Evolutionary conservation across 2,888 invertebrate genomes (phyloP).

Genomic region (Barypeithes pellucidus): DNA sequence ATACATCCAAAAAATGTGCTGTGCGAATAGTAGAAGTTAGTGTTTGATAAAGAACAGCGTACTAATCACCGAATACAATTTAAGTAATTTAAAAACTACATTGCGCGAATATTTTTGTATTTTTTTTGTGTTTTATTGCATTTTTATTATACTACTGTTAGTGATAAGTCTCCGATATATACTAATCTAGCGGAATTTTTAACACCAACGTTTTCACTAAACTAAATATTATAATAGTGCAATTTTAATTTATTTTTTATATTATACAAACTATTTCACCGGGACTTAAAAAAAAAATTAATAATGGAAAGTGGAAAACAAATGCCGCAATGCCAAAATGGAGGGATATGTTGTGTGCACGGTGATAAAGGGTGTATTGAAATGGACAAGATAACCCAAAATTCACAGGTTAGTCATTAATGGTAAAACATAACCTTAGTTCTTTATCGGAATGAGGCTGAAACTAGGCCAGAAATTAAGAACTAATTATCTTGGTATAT

Average conservation of each 20-base stretch:
- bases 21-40: background rate
- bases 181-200: too few species aligned
- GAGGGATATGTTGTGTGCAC: background rate
- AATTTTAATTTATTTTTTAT: conserved; percentile 4
- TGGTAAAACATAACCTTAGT: too few species aligned
- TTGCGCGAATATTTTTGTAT: background rate
- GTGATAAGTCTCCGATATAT: background rate
- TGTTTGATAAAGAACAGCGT: background rate
- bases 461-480: too few species aligned
- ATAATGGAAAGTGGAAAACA: conserved; percentile 18
- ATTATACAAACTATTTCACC: background rate
- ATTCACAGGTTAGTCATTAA: background rate
- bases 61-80: background rate
- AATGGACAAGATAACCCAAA: conserved; percentile 1
- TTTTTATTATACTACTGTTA: background rate
- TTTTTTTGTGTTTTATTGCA: too few species aligned
- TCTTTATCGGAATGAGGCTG: too few species aligned
- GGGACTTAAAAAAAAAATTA: background rate
- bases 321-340: background rate
- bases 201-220: too few species aligned
- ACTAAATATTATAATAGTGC: background rate
- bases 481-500: too few species aligned
- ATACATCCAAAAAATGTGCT: background rate
- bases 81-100: background rate
- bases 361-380: conserved; percentile 1